Conservation (phyloP, 2,797 vertebrate species). For the Crenuchus spilurus region DNA sequence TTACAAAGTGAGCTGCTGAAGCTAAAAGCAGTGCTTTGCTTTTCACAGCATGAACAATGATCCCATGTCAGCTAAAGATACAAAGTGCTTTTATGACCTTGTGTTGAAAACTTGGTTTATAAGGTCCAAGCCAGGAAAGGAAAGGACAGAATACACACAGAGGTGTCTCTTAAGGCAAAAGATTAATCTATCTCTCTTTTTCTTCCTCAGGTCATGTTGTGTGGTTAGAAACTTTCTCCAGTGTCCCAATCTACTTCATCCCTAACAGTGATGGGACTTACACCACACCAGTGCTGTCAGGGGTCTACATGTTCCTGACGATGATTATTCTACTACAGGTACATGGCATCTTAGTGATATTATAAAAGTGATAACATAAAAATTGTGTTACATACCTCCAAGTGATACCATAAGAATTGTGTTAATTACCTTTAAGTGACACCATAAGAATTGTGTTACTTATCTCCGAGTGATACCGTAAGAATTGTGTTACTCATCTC, state of each 20-base stretch:
- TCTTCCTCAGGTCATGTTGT: constrained; percentile 84
- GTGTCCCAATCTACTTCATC: constrained; percentile 82
- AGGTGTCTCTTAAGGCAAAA: constrained; percentile 40
- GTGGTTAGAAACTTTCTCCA: constrained; percentile 79
- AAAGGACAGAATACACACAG: constrained; percentile 5
- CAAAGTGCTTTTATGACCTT: constrained; percentile 41
- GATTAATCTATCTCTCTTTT: constrained; percentile 37
- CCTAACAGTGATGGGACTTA: constrained; percentile 75
- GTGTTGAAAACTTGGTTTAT: constrained; percentile 26
- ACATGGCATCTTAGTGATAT: no score
- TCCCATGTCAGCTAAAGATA: constrained; percentile 32
- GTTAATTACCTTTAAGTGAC: no score
- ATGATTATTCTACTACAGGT: constrained; percentile 98
- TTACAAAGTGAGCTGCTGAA: not conserved
- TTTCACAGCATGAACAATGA: constrained; percentile 26
- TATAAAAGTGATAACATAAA: no score
- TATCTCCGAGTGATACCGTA: no score
- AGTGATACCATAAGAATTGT: no score
- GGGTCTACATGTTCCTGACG: constrained; percentile 92
- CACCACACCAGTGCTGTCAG: constrained; percentile 71
- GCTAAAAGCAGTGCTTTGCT: constrained; percentile 5
- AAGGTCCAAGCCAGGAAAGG: constrained; percentile 15
- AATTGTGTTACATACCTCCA: no score
- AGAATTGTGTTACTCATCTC: no score
- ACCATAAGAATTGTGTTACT: no score